Evolutionary conservation across 1,140 invertebrate species (phyloP).

Genomic region (Cyrtorhinus lividipennis): DNA sequence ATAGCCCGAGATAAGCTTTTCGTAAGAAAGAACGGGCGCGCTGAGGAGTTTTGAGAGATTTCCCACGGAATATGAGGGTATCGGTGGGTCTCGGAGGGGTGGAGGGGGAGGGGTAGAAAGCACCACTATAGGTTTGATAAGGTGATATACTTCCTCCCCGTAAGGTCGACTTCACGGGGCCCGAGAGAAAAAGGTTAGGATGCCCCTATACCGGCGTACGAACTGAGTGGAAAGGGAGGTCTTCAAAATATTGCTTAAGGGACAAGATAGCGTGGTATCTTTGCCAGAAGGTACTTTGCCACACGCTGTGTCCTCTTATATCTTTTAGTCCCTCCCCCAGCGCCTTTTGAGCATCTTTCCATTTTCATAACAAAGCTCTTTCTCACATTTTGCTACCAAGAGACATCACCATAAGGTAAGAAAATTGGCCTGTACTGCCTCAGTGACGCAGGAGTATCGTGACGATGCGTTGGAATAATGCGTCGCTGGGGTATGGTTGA

Average conservation of each 20-base stretch:
- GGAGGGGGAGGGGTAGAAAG: neutral
- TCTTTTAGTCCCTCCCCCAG: neutral
- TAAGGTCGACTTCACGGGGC: neutral
- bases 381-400: neutral
- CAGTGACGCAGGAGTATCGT: too few relatives aligned
- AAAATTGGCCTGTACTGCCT: too few relatives aligned
- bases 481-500: too few relatives aligned
- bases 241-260: neutral
- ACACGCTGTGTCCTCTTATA: neutral
- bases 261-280: neutral
- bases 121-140: neutral
- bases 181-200: neutral
- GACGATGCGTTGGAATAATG: too few relatives aligned
- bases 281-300: slow-evolving; percentile 1
- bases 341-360: neutral
- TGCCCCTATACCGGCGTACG: neutral
- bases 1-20: slow-evolving; percentile 5
- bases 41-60: slow-evolving; percentile 5
- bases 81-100: neutral
- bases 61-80: slow-evolving; percentile 1
- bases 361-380: neutral
- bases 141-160: slow-evolving; percentile 2
- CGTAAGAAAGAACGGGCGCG: neutral
- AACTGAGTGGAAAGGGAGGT: neutral
- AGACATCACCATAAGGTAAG: neutral